These are phyloP conservation scores for Lagenorhynchus albirostris DNA, from an alignment of 2,113 vertebrate species.

Conservation along the genomic window DNA sequence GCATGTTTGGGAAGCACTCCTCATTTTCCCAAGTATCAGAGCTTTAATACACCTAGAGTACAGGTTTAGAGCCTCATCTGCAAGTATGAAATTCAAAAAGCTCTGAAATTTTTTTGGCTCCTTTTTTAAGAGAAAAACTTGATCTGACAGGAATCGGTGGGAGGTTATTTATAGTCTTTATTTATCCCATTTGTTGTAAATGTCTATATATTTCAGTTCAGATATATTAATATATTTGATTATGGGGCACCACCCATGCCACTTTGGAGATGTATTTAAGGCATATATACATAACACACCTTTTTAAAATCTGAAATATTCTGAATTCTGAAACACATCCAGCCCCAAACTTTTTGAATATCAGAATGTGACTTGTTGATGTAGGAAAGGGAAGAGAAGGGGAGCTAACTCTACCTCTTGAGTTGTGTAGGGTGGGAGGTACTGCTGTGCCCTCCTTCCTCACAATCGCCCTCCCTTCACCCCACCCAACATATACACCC, in stretches of 20 bases:
- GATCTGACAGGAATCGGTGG: neutral
- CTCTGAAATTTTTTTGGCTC: neutral
- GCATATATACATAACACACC: neutral
- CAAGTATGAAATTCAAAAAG: neutral
- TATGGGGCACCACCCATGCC: neutral
- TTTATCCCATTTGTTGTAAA: neutral
- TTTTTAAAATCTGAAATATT: neutral
- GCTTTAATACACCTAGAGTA: neutral
- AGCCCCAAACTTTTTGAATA: neutral
- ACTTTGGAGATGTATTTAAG: neutral
- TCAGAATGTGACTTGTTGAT: neutral
- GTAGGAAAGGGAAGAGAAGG: neutral
- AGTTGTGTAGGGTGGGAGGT: neutral
- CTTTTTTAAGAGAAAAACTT: neutral
- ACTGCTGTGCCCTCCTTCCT: neutral
- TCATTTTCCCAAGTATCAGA: neutral
- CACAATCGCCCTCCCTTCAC: fast-evolving
- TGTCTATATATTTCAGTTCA: neutral
- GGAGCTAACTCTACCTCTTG: neutral
- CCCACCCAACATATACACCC: neutral
- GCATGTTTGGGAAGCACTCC: neutral
- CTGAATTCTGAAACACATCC: neutral
- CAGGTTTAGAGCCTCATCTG: neutral
- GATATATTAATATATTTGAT: neutral
- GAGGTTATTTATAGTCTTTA: neutral